Evolutionary conservation across 2,113 vertebrate species (phyloP), one percentile per base, ranked within the genome.

Genomic region (Rhinopithecus roxellana): DNA sequence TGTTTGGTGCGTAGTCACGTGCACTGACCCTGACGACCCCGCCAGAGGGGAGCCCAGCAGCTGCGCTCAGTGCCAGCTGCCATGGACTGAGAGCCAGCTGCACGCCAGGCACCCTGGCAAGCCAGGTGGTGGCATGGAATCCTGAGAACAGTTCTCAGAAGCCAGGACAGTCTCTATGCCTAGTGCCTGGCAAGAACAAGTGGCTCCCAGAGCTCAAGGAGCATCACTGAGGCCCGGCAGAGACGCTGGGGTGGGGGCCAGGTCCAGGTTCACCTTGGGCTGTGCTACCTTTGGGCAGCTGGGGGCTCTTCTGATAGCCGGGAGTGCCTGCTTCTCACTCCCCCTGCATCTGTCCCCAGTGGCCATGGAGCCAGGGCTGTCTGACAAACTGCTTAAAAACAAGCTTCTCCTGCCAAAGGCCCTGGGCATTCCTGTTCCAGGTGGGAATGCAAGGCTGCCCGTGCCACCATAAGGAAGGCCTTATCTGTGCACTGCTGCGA

Each of bases 1-100:
- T 4, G 4, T 4, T 4, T 32, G 17, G 11, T 22, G 27, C 45
- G 0, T 13, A 5, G 12, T 43, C n/a, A 1, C 0, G 0, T 0
- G 4, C 23, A 72, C 74, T 6, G 18, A 77, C 38, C 45, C 55
- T 0, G 32, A 43, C 1, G 7, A 3, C 22, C n/a, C 16, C 11
- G 3, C 6, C 17, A 77, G 50, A 38, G 1, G 75, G 38, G 22
- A 3, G 32, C n/a, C 10, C 4, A 2, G 52, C 11, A 38, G 32
- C 40, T 72, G 45, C 25, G 20, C 13, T 2, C 70, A 23, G 35
- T 16, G 45, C 40, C 1, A 25, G 22, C 64, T 48, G 45, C 32
- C 4, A 10, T 40, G 16, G 81, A 78, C 82, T 57, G 2, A 5
- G 5, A 1, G n/a, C 45, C 43, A 43, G 93, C 67, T 0, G 9